phyloP scores from a whole-genome alignment of 2,888 invertebrate genomes.

The Apamea monoglypha region DNA sequence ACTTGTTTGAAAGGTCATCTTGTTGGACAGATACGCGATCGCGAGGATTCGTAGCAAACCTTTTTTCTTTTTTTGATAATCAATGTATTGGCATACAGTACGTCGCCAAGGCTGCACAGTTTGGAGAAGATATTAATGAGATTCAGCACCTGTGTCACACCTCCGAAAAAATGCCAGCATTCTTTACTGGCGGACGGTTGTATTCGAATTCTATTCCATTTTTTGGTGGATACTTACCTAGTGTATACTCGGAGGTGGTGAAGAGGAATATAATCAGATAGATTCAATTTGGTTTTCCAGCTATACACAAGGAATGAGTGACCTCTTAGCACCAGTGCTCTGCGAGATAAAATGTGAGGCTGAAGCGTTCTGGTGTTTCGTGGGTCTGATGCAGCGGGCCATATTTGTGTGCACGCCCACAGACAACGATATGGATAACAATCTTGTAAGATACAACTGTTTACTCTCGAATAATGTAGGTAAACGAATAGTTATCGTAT shows the following conservation, averaged over 20 bases:
- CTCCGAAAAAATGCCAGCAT: not conserved
- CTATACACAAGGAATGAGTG: slow-evolving; percentile 99
- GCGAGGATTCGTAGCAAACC: not conserved
- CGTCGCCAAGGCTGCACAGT: not conserved
- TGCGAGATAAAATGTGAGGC: slow-evolving; percentile 98
- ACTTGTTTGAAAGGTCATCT: slow-evolving; percentile 15
- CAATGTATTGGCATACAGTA: not conserved
- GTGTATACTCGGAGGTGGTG: not conserved
- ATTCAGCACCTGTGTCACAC: not conserved
- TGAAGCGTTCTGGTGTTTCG: slow-evolving; percentile 99
- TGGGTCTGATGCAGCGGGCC: slow-evolving; percentile 98
- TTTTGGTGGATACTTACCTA: not conserved
- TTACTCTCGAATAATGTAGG: slow-evolving; percentile 56
- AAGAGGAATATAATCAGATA: not conserved
- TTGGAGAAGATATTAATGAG: not conserved
- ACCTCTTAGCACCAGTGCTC: slow-evolving; percentile 97
- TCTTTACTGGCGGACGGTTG: not conserved
- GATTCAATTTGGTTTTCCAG: slow-evolving; percentile 73
- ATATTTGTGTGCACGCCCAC: slow-evolving; percentile 98
- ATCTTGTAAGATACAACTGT: slow-evolving; percentile 91
- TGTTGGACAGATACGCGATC: not conserved
- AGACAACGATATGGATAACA: slow-evolving; percentile 98
- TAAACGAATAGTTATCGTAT: slow-evolving; percentile 37
- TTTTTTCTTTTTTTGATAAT: not conserved
- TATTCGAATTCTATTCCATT: not conserved